Evolutionary conservation across 2,797 vertebrate genomes (phyloP).

Genomic region (Nannoperca obscura): DNA sequence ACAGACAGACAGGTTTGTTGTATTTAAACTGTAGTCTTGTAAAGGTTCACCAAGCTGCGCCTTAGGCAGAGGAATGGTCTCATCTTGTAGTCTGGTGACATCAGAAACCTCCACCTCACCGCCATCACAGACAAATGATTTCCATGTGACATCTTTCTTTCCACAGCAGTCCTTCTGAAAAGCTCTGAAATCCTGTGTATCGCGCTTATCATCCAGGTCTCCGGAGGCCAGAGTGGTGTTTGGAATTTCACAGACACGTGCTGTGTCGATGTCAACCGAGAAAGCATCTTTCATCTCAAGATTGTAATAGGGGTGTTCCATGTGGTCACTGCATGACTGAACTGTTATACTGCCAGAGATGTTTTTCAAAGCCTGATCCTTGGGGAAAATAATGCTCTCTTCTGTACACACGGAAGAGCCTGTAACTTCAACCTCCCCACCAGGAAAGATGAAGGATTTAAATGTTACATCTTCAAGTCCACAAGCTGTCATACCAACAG

Average conservation of each 20-base stretch:
- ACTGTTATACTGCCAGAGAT: constrained; percentile 48
- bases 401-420: constrained; percentile 49
- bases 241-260: constrained; percentile 12
- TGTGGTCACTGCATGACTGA: constrained; percentile 53
- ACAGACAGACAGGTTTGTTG: constrained; percentile 17
- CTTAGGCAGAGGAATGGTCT: constrained; percentile 57
- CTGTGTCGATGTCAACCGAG: not conserved
- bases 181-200: constrained; percentile 7
- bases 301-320: constrained; percentile 70
- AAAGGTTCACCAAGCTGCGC: constrained; percentile 15
- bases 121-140: constrained; percentile 63
- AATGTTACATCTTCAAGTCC: constrained; percentile 71
- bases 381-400: constrained; percentile 65
- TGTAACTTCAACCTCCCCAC: constrained; percentile 74
- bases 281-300: constrained; percentile 24
- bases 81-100: constrained; percentile 48
- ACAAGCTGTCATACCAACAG: not conserved
- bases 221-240: not conserved
- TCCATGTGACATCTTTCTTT: constrained; percentile 57
- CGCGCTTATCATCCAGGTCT: constrained; percentile 4
- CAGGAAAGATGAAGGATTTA: constrained; percentile 76
- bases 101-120: constrained; percentile 74
- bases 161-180: constrained; percentile 5
- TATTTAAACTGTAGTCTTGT: constrained; percentile 41
- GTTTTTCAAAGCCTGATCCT: constrained; percentile 25